Conservation (phyloP, 2,797 vertebrate species). For the Varecia variegata region DNA sequence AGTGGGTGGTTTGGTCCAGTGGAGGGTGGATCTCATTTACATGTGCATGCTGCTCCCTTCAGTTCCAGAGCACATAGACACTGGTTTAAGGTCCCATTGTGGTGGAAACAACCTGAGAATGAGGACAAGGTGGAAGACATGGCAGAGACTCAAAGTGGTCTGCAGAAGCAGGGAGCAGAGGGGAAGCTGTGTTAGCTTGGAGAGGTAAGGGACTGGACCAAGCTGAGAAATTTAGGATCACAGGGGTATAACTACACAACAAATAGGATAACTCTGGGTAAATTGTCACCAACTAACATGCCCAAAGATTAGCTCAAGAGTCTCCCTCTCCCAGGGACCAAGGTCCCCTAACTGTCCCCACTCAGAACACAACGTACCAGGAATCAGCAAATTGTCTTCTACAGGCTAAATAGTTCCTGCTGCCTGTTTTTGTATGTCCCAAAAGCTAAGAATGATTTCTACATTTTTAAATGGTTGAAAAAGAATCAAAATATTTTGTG, state of each 20-base stretch:
- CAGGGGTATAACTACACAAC: neutral
- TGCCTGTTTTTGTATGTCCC: neutral
- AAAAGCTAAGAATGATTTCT: neutral
- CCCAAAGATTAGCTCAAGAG: neutral
- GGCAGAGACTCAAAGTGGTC: neutral
- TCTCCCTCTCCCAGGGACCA: neutral
- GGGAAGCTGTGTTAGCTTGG: neutral
- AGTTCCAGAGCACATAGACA: neutral
- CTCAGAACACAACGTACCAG: neutral
- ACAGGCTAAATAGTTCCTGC: too few relatives aligned
- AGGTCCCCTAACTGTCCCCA: neutral
- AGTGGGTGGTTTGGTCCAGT: neutral
- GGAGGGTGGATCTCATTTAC: neutral
- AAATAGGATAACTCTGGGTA: neutral
- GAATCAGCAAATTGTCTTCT: neutral
- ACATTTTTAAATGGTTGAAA: neutral
- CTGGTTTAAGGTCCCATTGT: neutral
- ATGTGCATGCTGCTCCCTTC: neutral
- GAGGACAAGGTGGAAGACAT: neutral
- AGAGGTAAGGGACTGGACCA: neutral
- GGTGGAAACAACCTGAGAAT: neutral
- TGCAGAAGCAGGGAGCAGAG: neutral
- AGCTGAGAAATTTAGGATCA: neutral
- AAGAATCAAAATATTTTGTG: neutral
- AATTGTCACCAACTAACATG: neutral